Base-by-base conservation (phyloP, 2,113 vertebrate genomes). In the Cryptotis parvus region DNA sequence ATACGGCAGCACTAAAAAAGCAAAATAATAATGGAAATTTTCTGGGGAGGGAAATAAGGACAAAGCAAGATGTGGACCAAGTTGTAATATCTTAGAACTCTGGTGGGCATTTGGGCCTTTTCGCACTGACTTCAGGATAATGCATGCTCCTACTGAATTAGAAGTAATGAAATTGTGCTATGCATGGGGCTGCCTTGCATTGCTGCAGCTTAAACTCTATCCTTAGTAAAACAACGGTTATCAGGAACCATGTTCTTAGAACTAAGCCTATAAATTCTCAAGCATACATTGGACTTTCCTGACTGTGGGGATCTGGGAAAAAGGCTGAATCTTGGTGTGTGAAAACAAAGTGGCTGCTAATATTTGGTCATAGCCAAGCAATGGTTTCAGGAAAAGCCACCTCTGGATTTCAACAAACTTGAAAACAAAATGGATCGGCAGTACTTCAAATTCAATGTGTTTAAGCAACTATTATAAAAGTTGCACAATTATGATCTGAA, bases 401-500 rank as follows among this genome's bases (percentile, higher is more conserved):
- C 5, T 90, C 41, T 11, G 27, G 22, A 31, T 29, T 58, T 84
- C n/a, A 55, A 27, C 45, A 43, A 27, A 70, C 15, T n/a, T 78
- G 41, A 76, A 80, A 79, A 66, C 24, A 63, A 14, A 22, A 35
- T 9, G 43, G 8, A 31, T 43, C 6, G 3, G 55, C 8, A 79
- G 86, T 87, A 61, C 4, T 12, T 91, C 58, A 88, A 79, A 82
- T 4, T 11, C 49, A 15, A 11, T 68, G 39, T 49, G 24, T 89
- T 80, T 63, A 85, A 74, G 33, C 58, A 37, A 76, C 11, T 27
- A 11, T 29, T 79, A 69, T n/a, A 33, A 39, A 91, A 61, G 11
- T 26, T 9, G 87, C 22, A 6, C 85, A 49, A 41, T 78, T 82
- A 33, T 79, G 29, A 76, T 41, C 45, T 79, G 39, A 91, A 92